Conservation (phyloP, 1,140 invertebrate genomes). For the Bombyx mori region DNA sequence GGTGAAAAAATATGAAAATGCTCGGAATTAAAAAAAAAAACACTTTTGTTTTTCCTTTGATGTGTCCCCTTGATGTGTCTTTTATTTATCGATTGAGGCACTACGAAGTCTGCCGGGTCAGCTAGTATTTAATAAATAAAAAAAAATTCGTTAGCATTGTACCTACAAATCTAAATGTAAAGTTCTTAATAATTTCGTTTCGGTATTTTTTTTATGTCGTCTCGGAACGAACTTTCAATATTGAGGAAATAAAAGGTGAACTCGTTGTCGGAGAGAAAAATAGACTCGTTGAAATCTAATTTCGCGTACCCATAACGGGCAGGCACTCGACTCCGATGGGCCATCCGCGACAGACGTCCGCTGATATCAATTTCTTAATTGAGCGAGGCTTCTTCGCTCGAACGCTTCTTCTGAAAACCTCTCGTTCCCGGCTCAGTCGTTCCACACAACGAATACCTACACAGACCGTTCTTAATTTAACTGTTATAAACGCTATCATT, state of each 20-base stretch:
- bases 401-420: conserved; percentile 31
- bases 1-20: no score
- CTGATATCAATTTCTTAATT: conserved; percentile 69
- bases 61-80: no score
- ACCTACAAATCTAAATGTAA: no score
- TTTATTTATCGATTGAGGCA: no score
- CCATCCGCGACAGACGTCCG: conserved; percentile 56
- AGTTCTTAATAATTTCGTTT: no score
- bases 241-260: conserved; percentile 41
- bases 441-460: conserved; percentile 4
- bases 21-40: no score
- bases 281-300: conserved; percentile 72
- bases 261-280: conserved; percentile 45
- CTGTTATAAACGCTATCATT: conserved; percentile 2
- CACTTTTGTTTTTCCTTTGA: no score
- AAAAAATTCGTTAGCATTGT: no score
- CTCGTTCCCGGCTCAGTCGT: conserved; percentile 11
- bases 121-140: no score
- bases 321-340: conserved; percentile 61
- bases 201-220: no score
- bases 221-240: conserved; percentile 21
- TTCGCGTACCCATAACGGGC: conserved; percentile 65
- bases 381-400: conserved; percentile 38
- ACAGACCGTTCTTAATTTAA: background rate
- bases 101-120: no score